Evolutionary conservation across 2,113 vertebrate genomes (phyloP).

Genomic region (Erinaceus europaeus): DNA sequence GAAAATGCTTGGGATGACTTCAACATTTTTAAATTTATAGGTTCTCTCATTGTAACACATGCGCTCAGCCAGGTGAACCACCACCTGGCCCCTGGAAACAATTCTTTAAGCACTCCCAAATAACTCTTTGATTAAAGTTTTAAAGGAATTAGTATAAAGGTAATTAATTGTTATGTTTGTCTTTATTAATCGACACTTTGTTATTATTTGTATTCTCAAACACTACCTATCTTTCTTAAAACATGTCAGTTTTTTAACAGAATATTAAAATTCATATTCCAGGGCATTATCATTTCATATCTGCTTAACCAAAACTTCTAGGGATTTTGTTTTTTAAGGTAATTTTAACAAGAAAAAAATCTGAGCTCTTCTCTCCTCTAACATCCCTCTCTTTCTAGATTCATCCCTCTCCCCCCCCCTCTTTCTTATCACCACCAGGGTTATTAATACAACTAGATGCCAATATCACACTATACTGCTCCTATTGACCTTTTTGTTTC

Average conservation of each 20-base stretch:
- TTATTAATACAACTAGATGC: too few relatives aligned
- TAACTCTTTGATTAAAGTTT: neutral
- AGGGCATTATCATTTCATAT: neutral
- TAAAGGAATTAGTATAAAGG: neutral
- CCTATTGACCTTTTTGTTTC: too few relatives aligned
- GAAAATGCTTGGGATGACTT: too few relatives aligned
- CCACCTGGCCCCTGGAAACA: neutral
- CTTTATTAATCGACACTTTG: too few relatives aligned
- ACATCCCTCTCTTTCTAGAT: too few relatives aligned
- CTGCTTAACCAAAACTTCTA: neutral
- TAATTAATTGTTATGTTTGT: neutral
- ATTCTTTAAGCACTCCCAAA: neutral
- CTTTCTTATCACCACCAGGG: too few relatives aligned
- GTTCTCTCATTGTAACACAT: too few relatives aligned
- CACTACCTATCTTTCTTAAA: neutral
- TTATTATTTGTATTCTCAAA: neutral
- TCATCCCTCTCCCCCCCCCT: too few relatives aligned
- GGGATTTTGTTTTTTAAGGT: neutral
- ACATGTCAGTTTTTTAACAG: neutral
- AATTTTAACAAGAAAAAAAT: neutral
- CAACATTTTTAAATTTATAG: too few relatives aligned
- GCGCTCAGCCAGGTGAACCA: too few relatives aligned
- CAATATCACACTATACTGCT: too few relatives aligned
- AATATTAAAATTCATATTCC: neutral
- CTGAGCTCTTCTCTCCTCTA: too few relatives aligned